These are phyloP conservation scores for Varecia variegata DNA, from an alignment of 2,797 vertebrate genomes.

Conservation along the genomic window DNA sequence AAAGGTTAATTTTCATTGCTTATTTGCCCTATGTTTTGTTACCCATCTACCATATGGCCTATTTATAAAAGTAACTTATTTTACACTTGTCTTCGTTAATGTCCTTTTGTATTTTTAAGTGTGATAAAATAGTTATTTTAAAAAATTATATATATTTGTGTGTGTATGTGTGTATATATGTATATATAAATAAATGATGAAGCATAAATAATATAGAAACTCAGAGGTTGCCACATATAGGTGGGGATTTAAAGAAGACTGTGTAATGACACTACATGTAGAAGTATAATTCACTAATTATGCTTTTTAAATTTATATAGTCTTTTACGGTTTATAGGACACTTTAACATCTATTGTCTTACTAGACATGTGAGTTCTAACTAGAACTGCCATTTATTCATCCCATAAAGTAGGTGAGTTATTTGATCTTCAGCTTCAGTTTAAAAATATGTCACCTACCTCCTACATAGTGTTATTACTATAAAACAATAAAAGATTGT, in stretches of 20 bases:
- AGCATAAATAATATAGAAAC: background rate
- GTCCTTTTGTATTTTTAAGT: conserved; percentile 47
- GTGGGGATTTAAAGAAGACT: background rate
- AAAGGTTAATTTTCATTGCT: conserved; percentile 33
- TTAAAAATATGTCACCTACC: background rate
- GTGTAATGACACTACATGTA: background rate
- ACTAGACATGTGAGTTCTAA: background rate
- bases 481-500: background rate
- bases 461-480: conserved; percentile 2
- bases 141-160: background rate
- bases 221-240: background rate
- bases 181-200: background rate
- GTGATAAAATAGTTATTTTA: conserved; percentile 19
- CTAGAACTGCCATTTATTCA: background rate
- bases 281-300: background rate
- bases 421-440: conserved; percentile 9
- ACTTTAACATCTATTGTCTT: conserved; percentile 23
- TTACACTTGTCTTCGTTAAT: conserved; percentile 17
- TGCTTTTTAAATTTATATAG: background rate
- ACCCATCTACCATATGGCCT: background rate
- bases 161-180: background rate
- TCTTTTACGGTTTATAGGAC: background rate
- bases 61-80: conserved; percentile 25
- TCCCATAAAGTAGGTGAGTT: background rate
- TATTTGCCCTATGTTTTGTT: background rate